phyloP scores from a whole-genome alignment of 2,888 invertebrate species.

The Scaptomyza reducta region DNA sequence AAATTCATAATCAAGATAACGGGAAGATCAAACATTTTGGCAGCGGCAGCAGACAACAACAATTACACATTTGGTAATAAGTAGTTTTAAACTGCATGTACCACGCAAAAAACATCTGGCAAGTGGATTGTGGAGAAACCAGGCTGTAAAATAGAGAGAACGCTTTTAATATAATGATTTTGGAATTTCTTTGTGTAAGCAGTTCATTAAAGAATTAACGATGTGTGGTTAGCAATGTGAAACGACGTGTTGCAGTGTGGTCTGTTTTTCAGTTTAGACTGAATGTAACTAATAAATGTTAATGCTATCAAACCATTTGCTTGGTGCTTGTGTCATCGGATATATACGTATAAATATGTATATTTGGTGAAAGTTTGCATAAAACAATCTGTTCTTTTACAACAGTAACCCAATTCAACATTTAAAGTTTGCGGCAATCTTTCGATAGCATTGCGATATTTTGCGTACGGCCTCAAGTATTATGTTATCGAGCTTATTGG shows the following conservation, averaged over 20 bases:
- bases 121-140: constrained; percentile 18
- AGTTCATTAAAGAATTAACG: constrained; percentile 68
- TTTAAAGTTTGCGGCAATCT: background rate
- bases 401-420: no score
- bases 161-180: constrained; percentile 45
- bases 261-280: constrained; percentile 20
- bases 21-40: constrained; percentile 8
- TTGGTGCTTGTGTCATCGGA: constrained; percentile 2
- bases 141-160: constrained; percentile 48
- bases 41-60: constrained; percentile 21
- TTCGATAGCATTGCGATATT: background rate
- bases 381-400: background rate
- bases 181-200: constrained; percentile 50
- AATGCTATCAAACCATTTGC: constrained; percentile 6
- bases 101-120: constrained; percentile 15
- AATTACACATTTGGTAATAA: constrained; percentile 33
- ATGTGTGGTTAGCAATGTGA: constrained; percentile 63
- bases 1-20: constrained; percentile 16
- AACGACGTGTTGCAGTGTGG: constrained; percentile 31
- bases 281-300: constrained; percentile 40
- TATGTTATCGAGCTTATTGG: background rate
- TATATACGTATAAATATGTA: background rate
- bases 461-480: no score
- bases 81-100: constrained; percentile 41
- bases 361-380: background rate